Evolutionary conservation across 2,113 vertebrate species (phyloP), one percentile per base, ranked within the genome.

Genomic region (Xyrauchen texanus): DNA sequence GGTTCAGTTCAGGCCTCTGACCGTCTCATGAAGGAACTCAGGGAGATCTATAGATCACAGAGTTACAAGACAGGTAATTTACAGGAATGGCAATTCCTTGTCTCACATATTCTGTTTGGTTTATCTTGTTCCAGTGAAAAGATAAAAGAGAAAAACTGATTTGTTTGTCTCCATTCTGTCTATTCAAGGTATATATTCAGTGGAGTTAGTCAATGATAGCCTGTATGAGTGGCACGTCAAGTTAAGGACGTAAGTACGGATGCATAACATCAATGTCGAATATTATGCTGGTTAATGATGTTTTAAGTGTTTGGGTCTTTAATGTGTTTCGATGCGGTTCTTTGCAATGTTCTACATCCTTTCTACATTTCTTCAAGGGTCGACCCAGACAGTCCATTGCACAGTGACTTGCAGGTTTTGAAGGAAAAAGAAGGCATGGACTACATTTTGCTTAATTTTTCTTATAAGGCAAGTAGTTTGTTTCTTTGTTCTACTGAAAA

Each of bases 401-500:
- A 98, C 87, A 98, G 94, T 79, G 97, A 99, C 90, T 94, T 98
- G 90, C 95, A 98, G 88, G 95, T 98, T 87, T 91, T 99, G 85
- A 98, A 98, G 93, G 97, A 98, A 90, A 99, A 98, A 91, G 97
- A 98, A 94, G 97, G 95, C 65, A 94, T 96, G 93, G 96, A 98
- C 88, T 97, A 96, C 92, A 99, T 99, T 93, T 96, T 98, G 90
- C 94, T 99, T 84, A 98, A 97, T 90, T 99, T 99, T 89, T 98
- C 96, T 83, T 99, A 98, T 95, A 99, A 98, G 94, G 97, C 98
- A 90, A 91, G 95, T 89, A 10, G 5, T 42, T 45, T 5, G 9
- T 70, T 68, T 67, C 0, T 13, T 58, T 52, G 3, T 52, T 66
- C 5, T 46, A 46, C 9, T 34, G 21, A 34, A 34, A 55, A 21